Percentiles rank a stretch among this genome's conserved stretches.
Conservation (phyloP, 1,140 invertebrate species). For the Ceratosolen fusciceps region DNA sequence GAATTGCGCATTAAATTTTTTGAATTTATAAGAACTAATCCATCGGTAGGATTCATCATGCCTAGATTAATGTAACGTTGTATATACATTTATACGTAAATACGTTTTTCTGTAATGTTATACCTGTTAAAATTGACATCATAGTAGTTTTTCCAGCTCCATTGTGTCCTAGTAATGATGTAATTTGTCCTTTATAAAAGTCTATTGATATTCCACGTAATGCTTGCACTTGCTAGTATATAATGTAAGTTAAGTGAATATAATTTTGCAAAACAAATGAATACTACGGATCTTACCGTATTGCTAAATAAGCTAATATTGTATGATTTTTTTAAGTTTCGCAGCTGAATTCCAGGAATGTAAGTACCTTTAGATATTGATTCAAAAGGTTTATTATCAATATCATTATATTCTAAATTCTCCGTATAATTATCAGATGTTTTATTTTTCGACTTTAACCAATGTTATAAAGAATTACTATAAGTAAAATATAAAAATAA, state of each 20-base stretch:
- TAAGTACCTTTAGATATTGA: conserved; percentile 50
- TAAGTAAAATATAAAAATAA: background rate
- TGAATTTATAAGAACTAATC: conserved; percentile 76
- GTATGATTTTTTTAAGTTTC: conserved; percentile 66
- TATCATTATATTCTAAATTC: conserved; percentile 53
- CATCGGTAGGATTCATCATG: conserved; percentile 75
- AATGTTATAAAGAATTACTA: background rate
- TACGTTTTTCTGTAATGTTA: background rate
- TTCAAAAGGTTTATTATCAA: conserved; percentile 62
- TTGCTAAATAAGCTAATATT: conserved; percentile 55
- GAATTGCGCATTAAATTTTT: conserved; percentile 75
- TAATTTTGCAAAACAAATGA: no score
- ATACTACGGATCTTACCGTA: no score
- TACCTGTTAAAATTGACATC: conserved; percentile 79
- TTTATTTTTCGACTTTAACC: conserved; percentile 58
- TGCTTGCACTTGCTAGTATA: conserved; percentile 55
- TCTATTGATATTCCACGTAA: conserved; percentile 72
- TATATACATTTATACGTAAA: background rate
- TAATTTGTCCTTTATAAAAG: conserved; percentile 78
- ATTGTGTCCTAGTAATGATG: conserved; percentile 84
- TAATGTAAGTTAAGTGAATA: background rate
- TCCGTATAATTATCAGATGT: conserved; percentile 53
- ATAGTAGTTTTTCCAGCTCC: conserved; percentile 87
- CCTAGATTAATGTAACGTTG: conserved; percentile 62
- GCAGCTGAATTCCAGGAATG: conserved; percentile 65